Evolutionary conservation across 2,797 vertebrate species (phyloP), one percentile per base, ranked within the genome.

Genomic region (Sebastes kiyomatsui): DNA sequence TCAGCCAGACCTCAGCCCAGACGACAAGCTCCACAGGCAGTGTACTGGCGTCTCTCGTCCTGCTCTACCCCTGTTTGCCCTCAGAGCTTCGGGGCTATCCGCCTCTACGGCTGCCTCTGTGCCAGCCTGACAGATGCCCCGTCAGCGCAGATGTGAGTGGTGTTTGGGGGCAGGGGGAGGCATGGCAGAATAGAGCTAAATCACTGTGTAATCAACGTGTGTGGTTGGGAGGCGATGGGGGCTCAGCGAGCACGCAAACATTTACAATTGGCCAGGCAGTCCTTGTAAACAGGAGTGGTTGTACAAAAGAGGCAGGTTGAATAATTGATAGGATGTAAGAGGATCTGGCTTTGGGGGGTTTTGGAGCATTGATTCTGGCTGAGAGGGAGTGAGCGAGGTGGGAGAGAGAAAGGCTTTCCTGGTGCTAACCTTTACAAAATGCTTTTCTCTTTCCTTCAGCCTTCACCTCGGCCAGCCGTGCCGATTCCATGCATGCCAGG

Each of bases 231-330:
- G 87, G 90, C 88, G 90, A 93, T 85, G 90, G 90, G 92, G 87
- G 90, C 90, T 93, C 88, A 89, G 85, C 55, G 70, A 90, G 92
- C 95, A 95, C 93, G 79, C 93, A 94, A 96, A 96, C 95, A 95
- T 96, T 97, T 96, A 95, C 91, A 94, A 95, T 93, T 96, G 95
- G 94, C 90, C 93, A 87, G 95, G 92, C 95, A 96, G 90, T 95
- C 95, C 96, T 97, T 97, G 96, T 97, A 96, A 97, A 97, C 94
- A 97, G 95, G 92, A 96, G 95, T 92, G 88, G 95, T 96, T 95
- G 92, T 95, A 96, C 94, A 96, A 97, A 97, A 96, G 94, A 95
- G 91, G 80, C 68, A 66, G 4, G 92, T 69, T 97, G 94, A 97
- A 97, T 97, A 97, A 97, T 97, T 95, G 95, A 97, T 96, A 94